A percentile compares a stretch with the other conserved stretches of the same genome.
These are phyloP conservation scores for Callipepla californica DNA, from an alignment of 2,113 vertebrate genomes.

Conservation along the genomic window DNA sequence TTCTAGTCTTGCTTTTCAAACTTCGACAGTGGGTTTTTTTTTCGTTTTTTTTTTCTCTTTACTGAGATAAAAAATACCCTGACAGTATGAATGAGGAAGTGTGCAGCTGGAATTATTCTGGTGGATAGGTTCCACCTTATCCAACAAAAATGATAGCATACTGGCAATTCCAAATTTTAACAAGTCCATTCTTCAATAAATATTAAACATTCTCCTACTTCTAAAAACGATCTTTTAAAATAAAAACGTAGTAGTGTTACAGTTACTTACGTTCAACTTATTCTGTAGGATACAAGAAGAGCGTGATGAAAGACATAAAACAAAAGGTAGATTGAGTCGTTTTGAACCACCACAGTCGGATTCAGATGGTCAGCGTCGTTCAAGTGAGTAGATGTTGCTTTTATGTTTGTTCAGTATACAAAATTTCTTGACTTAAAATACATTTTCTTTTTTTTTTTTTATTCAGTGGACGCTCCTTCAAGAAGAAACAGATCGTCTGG, in stretches of 20 bases:
- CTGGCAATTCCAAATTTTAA: background rate
- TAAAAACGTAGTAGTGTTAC: background rate
- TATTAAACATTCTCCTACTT: background rate
- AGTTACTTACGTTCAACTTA: constrained; percentile 4
- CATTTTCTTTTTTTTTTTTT: constrained; percentile 42
- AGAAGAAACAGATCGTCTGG: constrained; percentile 97
- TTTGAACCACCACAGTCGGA: constrained; percentile 93
- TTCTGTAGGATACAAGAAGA: constrained; percentile 95
- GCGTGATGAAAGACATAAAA: constrained; percentile 94
- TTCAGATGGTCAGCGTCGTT: constrained; percentile 88
- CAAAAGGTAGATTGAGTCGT: constrained; percentile 96
- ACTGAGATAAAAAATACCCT: background rate
- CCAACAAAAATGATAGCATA: background rate
- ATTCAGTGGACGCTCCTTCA: constrained; percentile 96
- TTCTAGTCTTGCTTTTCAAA: background rate
- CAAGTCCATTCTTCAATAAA: background rate
- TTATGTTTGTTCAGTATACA: background rate
- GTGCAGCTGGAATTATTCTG: background rate
- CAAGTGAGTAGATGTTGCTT: constrained; percentile 84
- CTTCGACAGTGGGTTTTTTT: background rate
- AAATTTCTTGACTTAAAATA: constrained; percentile 57
- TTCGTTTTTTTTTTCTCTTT: background rate
- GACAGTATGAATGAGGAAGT: background rate
- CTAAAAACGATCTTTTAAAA: background rate
- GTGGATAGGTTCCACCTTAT: background rate